Evolutionary conservation across 2,888 invertebrate genomes (phyloP).

Genomic region (Ennomos fuscantarius): DNA sequence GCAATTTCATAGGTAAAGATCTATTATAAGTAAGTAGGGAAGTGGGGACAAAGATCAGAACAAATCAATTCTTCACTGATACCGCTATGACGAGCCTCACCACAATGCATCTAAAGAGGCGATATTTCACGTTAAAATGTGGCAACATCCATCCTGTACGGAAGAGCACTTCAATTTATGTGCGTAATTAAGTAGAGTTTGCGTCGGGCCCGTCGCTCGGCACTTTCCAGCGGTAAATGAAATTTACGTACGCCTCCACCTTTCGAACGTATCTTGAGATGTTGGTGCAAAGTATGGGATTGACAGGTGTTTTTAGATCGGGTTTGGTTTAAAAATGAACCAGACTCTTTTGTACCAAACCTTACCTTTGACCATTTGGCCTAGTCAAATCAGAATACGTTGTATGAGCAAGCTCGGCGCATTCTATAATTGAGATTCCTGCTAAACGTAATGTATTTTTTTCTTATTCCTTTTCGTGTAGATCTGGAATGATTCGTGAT

Average conservation of each 20-base stretch:
- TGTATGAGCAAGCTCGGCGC: too few relatives aligned
- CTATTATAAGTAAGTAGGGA: too few relatives aligned
- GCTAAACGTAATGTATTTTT: too few relatives aligned
- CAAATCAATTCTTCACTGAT: conserved; percentile 4
- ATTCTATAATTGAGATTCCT: too few relatives aligned
- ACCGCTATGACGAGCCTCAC: conserved; percentile 12
- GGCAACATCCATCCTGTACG: conserved; percentile 75
- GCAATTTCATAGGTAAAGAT: too few relatives aligned
- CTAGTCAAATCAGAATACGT: too few relatives aligned
- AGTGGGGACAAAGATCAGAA: too few relatives aligned
- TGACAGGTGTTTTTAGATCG: neutral
- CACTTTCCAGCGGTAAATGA: conserved; percentile 82
- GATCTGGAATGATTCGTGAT: too few relatives aligned
- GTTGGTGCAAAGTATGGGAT: conserved; percentile 48
- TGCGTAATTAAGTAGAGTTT: conserved; percentile 84
- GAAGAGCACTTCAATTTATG: conserved; percentile 82
- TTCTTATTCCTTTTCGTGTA: too few relatives aligned
- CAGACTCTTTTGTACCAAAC: too few relatives aligned
- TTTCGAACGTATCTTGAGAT: conserved; percentile 70
- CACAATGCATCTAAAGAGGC: conserved; percentile 46
- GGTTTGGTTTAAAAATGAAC: too few relatives aligned
- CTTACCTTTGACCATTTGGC: too few relatives aligned
- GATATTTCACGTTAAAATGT: conserved; percentile 74
- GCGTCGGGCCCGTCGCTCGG: conserved; percentile 76
- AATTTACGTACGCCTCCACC: conserved; percentile 81